These are phyloP conservation scores for Diploscapter pachys DNA, from an alignment of 1,140 invertebrate genomes.

Conservation along the genomic window DNA sequence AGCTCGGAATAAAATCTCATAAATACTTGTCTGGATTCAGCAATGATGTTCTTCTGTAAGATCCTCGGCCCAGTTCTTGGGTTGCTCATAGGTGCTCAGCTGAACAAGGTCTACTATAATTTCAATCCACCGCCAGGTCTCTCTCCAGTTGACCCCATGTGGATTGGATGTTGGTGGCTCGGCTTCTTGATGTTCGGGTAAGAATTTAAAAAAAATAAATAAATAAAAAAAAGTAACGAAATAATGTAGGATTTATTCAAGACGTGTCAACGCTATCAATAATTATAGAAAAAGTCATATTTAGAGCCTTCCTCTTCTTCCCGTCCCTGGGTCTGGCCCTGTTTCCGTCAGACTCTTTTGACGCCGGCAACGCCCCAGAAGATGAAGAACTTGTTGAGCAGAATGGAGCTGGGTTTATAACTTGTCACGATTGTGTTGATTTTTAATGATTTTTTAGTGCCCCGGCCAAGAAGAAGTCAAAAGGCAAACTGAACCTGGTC, in stretches of 20 bases:
- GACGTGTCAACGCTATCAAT: no score
- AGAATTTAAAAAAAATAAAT: no score
- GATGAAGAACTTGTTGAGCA: conserved; percentile 24
- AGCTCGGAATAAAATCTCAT: conserved; percentile 2
- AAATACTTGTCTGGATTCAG: conserved; percentile 18
- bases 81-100: conserved; percentile 35
- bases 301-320: conserved; percentile 37
- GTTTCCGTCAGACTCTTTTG: conserved; percentile 32
- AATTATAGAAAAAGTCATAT: no score
- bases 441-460: background rate
- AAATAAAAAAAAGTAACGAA: no score
- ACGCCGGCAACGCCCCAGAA: conserved; percentile 7
- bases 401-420: conserved; percentile 17
- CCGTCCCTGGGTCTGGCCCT: conserved; percentile 36
- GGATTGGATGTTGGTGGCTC: conserved; percentile 49
- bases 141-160: conserved; percentile 40
- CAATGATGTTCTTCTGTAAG: conserved; percentile 41
- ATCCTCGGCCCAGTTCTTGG: conserved; percentile 43
- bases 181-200: conserved; percentile 41
- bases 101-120: conserved; percentile 40
- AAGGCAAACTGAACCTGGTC: conserved; percentile 21
- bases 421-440: conserved; percentile 8
- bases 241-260: no score
- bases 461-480: background rate
- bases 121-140: conserved; percentile 41